A percentile compares a stretch with the other conserved stretches of the same genome.
Evolutionary conservation across 2,113 vertebrate species (phyloP).

Genomic region (Epinephelus cyanopodus): DNA sequence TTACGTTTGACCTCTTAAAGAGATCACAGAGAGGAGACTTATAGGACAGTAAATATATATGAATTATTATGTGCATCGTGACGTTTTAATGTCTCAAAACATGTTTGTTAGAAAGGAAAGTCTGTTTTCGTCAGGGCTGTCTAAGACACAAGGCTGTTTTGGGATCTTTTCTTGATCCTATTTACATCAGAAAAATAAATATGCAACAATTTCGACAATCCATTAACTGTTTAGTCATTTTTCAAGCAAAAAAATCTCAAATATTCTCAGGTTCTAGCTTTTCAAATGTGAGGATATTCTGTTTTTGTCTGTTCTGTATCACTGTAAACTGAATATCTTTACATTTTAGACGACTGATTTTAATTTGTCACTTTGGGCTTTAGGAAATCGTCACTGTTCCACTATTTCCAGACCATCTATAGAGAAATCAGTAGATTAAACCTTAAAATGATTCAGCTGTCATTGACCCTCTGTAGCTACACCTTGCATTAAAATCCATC

Average conservation of each 20-base stretch:
- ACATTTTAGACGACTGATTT: background rate
- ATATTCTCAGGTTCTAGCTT: background rate
- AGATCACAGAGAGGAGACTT: constrained; percentile 41
- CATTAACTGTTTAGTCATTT: background rate
- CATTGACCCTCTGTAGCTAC: no score
- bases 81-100: constrained; percentile 26
- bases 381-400: background rate
- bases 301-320: background rate
- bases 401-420: background rate
- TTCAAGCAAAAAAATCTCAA: background rate
- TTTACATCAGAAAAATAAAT: no score
- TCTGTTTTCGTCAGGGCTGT: constrained; percentile 6
- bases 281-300: background rate
- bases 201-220: background rate
- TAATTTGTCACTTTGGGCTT: background rate
- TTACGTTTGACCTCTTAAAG: constrained; percentile 48
- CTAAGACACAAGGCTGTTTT: no score
- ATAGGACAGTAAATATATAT: constrained; percentile 2
- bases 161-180: background rate
- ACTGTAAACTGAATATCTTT: background rate
- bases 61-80: background rate
- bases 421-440: no score
- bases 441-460: no score
- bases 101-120: constrained; percentile 40
- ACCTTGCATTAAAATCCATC: no score